Evolutionary conservation across 2,113 vertebrate genomes (phyloP), one percentile per base, ranked within the genome.

Genomic region (Gallinago undulata): DNA sequence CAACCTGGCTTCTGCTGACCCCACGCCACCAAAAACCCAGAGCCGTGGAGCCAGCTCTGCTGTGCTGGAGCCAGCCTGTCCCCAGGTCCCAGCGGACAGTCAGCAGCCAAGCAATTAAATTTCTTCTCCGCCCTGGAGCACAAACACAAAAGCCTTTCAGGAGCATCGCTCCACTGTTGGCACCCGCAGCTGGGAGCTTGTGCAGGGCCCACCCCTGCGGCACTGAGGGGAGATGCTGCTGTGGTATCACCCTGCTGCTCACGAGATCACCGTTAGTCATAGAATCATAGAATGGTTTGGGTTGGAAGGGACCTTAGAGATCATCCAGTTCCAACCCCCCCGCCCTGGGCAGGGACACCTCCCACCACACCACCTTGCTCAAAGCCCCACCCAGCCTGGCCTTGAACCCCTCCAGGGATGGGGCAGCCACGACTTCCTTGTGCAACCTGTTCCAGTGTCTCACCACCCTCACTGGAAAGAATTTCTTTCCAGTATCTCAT

Each of bases 61-160:
- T 31, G 5, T 16, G 5, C 16, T 2, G 0, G 12, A 41, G 35
- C 30, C 47, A 23, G 51, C 0, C 1, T 8, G n/a, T n/a, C n/a
- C n/a, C n/a, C n/a, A n/a, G n/a, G n/a, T n/a, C n/a, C n/a, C n/a
- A n/a, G 67, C 37, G 0, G 51, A 57, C 0, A 15, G 57, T 50
- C 68, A 60, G 53, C 59, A 77, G 60, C 59, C 59, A 31, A 57
- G 64, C 64, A 37, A 11, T 53, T 21, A 45, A 51, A 63, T 18
- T 11, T 63, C 59, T 24, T 47, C 64, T 67, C 35, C 19, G 47
- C 5, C 47, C n/a, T 2, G 0, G 1, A 18, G 84, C 75, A 81
- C 75, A 51, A 39, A 56, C 47, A 62, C 75, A 51, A 24, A 48
- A 57, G 41, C 37, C 28, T n/a, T 10, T 63, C 24, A 6, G 63